Percentiles rank a stretch among this genome's conserved stretches.
Evolutionary conservation across 2,888 invertebrate species (phyloP).

Genomic region (Bombylius discolor): DNA sequence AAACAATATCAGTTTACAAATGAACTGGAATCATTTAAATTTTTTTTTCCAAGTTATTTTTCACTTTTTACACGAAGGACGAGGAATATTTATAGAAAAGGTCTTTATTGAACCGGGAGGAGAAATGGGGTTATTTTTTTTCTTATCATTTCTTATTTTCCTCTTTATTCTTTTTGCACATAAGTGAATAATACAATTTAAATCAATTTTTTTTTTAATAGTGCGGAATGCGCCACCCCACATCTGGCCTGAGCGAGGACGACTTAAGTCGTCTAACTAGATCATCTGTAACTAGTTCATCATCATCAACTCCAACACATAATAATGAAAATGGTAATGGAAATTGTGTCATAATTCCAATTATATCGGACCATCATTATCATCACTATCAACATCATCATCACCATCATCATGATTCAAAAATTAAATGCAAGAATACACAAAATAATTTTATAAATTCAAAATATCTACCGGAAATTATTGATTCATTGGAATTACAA

Average conservation of each 20-base stretch:
- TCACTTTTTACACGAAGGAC: too few relatives aligned
- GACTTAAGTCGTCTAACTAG: slow-evolving; percentile 39
- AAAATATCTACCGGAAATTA: slow-evolving; percentile 35
- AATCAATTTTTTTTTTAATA: slow-evolving; percentile 10
- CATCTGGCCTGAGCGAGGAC: slow-evolving; percentile 38
- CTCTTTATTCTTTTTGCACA: too few relatives aligned
- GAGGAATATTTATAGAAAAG: too few relatives aligned
- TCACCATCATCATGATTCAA: slow-evolving; percentile 21
- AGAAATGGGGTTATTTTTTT: too few relatives aligned
- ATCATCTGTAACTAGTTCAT: slow-evolving; percentile 30
- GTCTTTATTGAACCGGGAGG: too few relatives aligned
- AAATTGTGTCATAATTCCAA: slow-evolving; percentile 7
- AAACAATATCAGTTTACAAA: too few relatives aligned
- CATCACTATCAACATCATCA: slow-evolving; percentile 11
- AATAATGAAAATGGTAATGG: slow-evolving; percentile 16
- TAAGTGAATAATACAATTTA: too few relatives aligned
- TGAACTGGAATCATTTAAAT: too few relatives aligned
- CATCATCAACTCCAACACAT: slow-evolving; percentile 21
- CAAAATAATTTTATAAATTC: slow-evolving; percentile 14
- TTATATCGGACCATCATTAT: slow-evolving; percentile 7
- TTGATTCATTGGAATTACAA: slow-evolving; percentile 37
- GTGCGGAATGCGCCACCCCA: slow-evolving; percentile 41
- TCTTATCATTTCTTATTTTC: too few relatives aligned
- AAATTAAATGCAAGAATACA: slow-evolving; percentile 15
- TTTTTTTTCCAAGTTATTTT: too few relatives aligned